Conservation (phyloP, 2,888 invertebrate species). For the Monoplex corrugatus region DNA sequence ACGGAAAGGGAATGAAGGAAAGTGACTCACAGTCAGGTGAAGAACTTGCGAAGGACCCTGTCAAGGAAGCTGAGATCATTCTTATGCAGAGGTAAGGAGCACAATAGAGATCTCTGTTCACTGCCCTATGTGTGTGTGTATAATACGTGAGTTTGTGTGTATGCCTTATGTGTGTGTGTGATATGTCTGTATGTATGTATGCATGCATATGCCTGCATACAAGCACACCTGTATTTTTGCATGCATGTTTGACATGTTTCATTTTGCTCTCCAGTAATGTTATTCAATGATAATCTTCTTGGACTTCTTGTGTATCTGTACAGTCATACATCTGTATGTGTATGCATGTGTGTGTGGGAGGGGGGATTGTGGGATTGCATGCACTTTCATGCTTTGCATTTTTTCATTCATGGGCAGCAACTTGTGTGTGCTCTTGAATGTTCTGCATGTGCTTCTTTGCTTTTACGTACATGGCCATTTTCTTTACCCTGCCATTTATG, state of each 20-base stretch:
- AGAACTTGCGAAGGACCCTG: constrained; percentile 64
- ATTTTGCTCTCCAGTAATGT: too few species aligned
- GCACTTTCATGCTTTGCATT: not conserved
- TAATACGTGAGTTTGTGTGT: not conserved
- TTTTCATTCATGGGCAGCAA: not conserved
- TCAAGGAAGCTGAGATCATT: constrained; percentile 76
- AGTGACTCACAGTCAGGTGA: constrained; percentile 64
- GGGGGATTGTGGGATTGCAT: not conserved
- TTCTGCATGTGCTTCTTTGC: not conserved
- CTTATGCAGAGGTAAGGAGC: constrained; percentile 76
- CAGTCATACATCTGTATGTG: not conserved
- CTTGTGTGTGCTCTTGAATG: not conserved
- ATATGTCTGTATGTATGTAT: too few species aligned
- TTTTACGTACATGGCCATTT: not conserved
- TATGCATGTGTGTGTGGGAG: not conserved
- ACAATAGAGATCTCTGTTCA: not conserved
- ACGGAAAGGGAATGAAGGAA: constrained; percentile 68
- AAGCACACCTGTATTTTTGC: not conserved
- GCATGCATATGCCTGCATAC: not conserved
- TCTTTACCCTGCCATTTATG: not conserved
- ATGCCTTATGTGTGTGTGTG: not conserved
- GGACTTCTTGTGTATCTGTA: too few species aligned
- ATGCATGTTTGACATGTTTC: not conserved
- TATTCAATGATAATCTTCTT: too few species aligned
- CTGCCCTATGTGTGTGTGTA: constrained; percentile 14